These are phyloP conservation scores for Montipora foliosa DNA, from an alignment of 64 coral and sea anemone genomes.

Conservation along the genomic window DNA sequence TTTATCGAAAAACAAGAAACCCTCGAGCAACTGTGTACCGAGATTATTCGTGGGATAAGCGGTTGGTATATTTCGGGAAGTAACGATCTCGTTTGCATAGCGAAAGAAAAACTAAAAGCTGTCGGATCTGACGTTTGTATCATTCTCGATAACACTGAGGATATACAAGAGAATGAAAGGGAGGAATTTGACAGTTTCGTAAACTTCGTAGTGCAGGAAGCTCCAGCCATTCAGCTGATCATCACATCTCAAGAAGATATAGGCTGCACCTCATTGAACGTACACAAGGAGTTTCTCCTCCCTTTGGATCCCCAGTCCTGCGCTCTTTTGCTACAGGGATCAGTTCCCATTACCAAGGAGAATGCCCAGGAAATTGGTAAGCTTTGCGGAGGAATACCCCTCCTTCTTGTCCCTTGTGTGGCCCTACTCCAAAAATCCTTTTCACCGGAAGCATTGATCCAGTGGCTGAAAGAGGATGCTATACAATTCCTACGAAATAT, in stretches of 20 bases:
- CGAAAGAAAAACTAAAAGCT: not conserved
- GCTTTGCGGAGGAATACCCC: not conserved
- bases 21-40: not conserved
- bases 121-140: not conserved
- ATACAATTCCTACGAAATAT: not conserved
- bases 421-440: not conserved
- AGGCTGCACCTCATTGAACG: not conserved
- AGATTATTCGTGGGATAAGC: not conserved
- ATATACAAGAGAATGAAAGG: not conserved
- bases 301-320: not conserved
- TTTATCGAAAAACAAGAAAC: not conserved
- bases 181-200: not conserved
- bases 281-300: not conserved
- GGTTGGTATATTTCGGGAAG: not conserved
- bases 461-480: not conserved
- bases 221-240: not conserved
- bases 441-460: not conserved
- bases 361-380: not conserved
- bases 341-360: not conserved
- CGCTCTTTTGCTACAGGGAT: not conserved
- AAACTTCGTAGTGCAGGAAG: not conserved
- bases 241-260: not conserved
- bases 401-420: not conserved
- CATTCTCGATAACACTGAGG: slow-evolving; percentile 20
- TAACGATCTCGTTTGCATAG: not conserved